Evolutionary conservation across 2,797 vertebrate species (phyloP), one percentile per base, ranked within the genome.

Genomic region (Poeciliopsis turneri): DNA sequence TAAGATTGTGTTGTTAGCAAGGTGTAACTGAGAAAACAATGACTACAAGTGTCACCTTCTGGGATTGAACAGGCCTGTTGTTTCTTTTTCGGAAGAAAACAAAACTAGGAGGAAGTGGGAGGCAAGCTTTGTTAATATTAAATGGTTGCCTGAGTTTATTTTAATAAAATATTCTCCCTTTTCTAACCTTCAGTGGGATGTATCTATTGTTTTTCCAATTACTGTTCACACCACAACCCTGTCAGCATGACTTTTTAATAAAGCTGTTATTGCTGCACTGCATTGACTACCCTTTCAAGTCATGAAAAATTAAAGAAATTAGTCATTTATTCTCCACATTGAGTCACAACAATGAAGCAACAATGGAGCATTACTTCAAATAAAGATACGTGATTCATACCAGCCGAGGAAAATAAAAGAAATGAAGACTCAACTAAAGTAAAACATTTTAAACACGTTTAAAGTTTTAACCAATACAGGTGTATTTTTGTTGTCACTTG

Each of bases 401-500:
- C 64, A 41, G 16, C 20, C 41, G 64, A 68, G 20, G 36, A 9
- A 5, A 25, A 39, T 23, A 23, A 68, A 41, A 69, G 4, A 69
- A 43, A 43, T n/a, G n/a, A 20, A 41, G 11, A 2, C 43, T 41
- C 39, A 43, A 12, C 43, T 2, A 69, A 41, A 69, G 36, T 23
- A 68, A 41, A 66, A 64, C 7, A 36, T 18, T 36, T 33, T 51
- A 10, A 25, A 3, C 9, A 61, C 1, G 13, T 61, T 61, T 33
- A 33, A 64, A 10, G 61, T 10, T 64, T 36, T 20, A 64, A 20
- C 8, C 3, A 64, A 36, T 43, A 41, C 20, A 68, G 5, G 39
- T 43, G 20, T 68, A 25, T 41, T 23, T 20, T 66, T 39, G 20
- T 79, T 70, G 28, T 83, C 77, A 75, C 81, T 68, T 36, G 75